A percentile compares a stretch with the other conserved stretches of the same genome.
These are phyloP conservation scores for Coenobita brevimanus DNA, from an alignment of 1,140 invertebrate genomes.

Conservation along the genomic window DNA sequence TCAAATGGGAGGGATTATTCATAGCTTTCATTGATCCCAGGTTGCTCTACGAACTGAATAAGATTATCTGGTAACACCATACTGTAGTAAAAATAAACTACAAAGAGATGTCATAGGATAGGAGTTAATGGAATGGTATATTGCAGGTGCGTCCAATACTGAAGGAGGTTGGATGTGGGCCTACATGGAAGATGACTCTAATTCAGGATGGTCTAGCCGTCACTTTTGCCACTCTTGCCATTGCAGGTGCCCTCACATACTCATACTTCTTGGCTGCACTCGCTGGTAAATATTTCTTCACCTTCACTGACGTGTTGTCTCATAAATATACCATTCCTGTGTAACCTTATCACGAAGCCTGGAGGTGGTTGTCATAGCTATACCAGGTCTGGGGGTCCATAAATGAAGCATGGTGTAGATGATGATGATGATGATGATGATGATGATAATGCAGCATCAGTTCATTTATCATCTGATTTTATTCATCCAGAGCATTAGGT, in stretches of 20 bases:
- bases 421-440: too few relatives aligned
- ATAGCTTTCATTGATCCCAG: too few relatives aligned
- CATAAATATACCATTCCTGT: neutral
- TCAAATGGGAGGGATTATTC: too few relatives aligned
- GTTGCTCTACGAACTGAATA: too few relatives aligned
- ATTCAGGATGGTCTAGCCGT: constrained; percentile 77
- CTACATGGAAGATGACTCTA: constrained; percentile 60
- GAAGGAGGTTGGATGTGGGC: constrained; percentile 70
- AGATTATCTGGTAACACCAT: too few relatives aligned
- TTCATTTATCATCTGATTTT: too few relatives aligned
- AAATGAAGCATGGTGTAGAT: too few relatives aligned
- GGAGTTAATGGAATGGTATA: neutral
- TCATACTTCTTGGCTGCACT: constrained; percentile 34
- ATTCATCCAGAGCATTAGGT: too few relatives aligned
- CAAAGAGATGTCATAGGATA: neutral
- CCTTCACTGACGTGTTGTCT: neutral
- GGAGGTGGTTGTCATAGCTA: too few relatives aligned
- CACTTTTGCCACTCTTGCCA: constrained; percentile 74
- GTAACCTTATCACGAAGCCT: neutral
- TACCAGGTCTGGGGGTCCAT: too few relatives aligned
- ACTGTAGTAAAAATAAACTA: neutral
- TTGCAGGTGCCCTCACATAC: constrained; percentile 72
- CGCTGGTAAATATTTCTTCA: constrained; percentile 23
- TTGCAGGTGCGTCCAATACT: constrained; percentile 71
- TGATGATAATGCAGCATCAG: too few relatives aligned